phyloP scores from a whole-genome alignment of 2,888 invertebrate genomes.

The Orthosia cruda region DNA sequence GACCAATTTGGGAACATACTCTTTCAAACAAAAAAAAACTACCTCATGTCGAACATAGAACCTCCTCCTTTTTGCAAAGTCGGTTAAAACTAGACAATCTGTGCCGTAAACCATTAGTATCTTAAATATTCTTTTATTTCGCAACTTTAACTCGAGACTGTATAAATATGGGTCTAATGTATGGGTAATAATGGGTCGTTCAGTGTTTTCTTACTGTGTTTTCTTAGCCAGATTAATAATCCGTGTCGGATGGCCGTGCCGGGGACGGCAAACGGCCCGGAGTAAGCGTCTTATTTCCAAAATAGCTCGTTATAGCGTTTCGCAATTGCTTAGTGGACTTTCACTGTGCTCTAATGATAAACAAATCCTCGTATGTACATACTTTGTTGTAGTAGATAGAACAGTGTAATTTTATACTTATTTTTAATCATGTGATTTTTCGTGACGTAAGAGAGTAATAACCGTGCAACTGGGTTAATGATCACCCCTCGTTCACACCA shows the following conservation, averaged over 20 bases:
- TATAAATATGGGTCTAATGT: no score
- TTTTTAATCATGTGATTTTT: conserved; percentile 52
- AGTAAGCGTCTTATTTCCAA: conserved; percentile 65
- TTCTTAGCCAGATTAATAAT: conserved; percentile 66
- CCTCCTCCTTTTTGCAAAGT: no score
- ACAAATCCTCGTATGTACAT: conserved; percentile 22
- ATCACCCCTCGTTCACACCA: conserved; percentile 64
- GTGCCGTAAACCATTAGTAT: conserved; percentile 1
- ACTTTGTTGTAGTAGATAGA: conserved; percentile 21
- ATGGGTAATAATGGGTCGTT: conserved; percentile 49
- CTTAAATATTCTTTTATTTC: conserved; percentile 31
- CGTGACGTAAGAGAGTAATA: conserved; percentile 59
- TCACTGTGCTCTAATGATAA: conserved; percentile 57
- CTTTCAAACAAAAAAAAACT: no score
- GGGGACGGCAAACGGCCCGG: conserved; percentile 42
- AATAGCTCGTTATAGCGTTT: conserved; percentile 62
- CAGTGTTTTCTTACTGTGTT: conserved; percentile 33
- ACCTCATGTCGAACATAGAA: no score
- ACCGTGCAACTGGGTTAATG: conserved; percentile 64
- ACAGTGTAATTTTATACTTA: conserved; percentile 41
- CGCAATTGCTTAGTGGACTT: conserved; percentile 57
- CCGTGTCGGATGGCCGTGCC: conserved; percentile 61
- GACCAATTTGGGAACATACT: no score
- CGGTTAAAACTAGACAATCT: background rate
- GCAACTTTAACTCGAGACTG: conserved; percentile 18